phyloP scores from a whole-genome alignment of 1,140 invertebrate genomes.

The Nasonia longicornis region DNA sequence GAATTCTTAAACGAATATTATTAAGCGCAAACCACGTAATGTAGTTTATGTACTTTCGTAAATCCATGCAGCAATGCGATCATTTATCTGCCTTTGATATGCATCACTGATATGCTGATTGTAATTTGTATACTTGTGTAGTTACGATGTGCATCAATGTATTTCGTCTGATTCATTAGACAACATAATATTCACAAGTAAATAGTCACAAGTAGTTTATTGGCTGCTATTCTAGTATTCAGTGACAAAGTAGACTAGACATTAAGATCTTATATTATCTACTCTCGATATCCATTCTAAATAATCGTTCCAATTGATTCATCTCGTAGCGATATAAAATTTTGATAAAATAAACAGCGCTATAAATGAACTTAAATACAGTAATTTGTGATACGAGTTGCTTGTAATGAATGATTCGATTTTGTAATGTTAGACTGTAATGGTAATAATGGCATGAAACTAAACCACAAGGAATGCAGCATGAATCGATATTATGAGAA shows the following conservation, averaged over 20 bases:
- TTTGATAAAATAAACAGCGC: background rate
- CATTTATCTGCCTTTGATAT: constrained; percentile 1
- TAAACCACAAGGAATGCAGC: constrained; percentile 63
- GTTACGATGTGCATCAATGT: constrained; percentile 4
- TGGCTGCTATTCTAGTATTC: background rate
- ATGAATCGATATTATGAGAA: constrained; percentile 53
- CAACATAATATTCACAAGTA: background rate
- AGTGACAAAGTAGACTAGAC: too few relatives aligned
- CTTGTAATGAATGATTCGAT: background rate
- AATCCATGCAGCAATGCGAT: background rate
- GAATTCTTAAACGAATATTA: constrained; percentile 44
- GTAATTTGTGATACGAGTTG: background rate
- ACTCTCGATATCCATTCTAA: too few relatives aligned
- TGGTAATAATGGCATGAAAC: constrained; percentile 38
- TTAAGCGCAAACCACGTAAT: constrained; percentile 17
- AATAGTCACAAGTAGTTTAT: background rate
- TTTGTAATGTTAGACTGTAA: background rate
- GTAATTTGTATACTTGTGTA: constrained; percentile 23
- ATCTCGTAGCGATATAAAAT: background rate
- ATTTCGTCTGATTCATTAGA: background rate
- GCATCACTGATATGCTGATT: constrained; percentile 3
- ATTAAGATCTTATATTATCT: too few relatives aligned
- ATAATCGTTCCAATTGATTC: too few relatives aligned
- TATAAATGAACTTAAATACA: too few relatives aligned
- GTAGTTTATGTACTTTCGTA: background rate